Base-by-base conservation (phyloP, 2,888 invertebrate genomes). In the Lottia scabra region DNA sequence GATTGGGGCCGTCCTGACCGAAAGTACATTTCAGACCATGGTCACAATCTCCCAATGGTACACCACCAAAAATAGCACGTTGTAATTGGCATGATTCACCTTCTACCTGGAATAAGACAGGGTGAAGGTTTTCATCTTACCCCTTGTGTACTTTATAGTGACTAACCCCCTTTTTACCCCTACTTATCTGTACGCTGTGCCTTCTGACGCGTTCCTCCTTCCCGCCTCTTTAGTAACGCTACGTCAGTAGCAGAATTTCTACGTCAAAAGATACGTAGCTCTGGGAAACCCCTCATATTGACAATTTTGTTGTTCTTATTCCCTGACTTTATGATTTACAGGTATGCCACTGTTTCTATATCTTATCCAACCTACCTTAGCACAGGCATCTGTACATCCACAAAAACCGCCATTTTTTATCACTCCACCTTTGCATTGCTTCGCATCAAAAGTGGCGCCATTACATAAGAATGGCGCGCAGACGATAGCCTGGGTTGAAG, bases 361-460 rank as follows among this genome's bases (percentile, higher is more conserved):
- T 8, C 12, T 23, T 0, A 56, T 56, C 2, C 13, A 5, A 45
- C 77, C 70, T 76, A 85, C 84, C 81, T 80, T 82, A 0, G 85
- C 83, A 73, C 85, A 85, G 27, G 77, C 78, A 45, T 83, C 81
- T 8, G 74, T 78, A 56, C 85, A 85, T 3, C 83, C 81, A 73
- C 85, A 85, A 64, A 84, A 80, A 13, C 83, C 83, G 0, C 81
- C 84, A n/a, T 79, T 69, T 64, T 79, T 75, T n/a, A 84, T 80
- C 26, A 83, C 67, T 1, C 75, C 77, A 0, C 85, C 85, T 27
- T 77, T 70, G 67, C 85, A 85, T 65, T 80, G 70, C 16, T 80
- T 65, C 3, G 74, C 68, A 0, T 75, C 74, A 27, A 73, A 71
- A 3, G 69, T 67, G 0, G 78, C 74, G 15, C 48, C 44, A 6